A percentile compares a stretch with the other conserved stretches of the same genome.
These are phyloP conservation scores for Pterocles orientalis DNA, from an alignment of 2,113 vertebrate species.

Conservation along the genomic window DNA sequence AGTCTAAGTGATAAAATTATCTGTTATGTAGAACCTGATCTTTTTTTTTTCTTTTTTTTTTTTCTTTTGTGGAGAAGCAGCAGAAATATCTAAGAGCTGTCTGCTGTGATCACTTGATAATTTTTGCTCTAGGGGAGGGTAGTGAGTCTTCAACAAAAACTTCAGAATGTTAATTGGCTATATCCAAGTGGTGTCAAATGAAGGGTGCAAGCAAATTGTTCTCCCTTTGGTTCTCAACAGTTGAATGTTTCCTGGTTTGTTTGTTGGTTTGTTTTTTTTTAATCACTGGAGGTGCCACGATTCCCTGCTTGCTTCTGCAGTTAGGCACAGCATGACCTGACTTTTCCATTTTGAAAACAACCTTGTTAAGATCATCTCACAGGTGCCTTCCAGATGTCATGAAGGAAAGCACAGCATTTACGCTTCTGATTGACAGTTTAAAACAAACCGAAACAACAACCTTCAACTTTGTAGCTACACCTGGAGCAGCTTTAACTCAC, in stretches of 20 bases:
- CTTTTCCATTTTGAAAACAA: neutral
- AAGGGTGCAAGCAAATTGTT: rapidly evolving
- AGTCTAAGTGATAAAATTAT: neutral
- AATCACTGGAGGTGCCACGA: rapidly evolving
- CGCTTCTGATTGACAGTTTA: neutral
- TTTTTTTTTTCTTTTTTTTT: neutral
- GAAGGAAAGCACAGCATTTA: neutral
- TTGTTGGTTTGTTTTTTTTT: neutral
- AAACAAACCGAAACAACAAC: neutral
- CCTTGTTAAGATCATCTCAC: neutral
- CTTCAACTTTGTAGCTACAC: neutral
- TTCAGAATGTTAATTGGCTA: neutral
- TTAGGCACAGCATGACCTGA: neutral
- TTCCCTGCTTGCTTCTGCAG: neutral
- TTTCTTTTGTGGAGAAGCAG: neutral
- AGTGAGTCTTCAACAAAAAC: neutral
- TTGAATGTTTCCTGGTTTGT: neutral
- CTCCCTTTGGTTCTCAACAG: neutral
- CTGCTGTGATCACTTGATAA: neutral
- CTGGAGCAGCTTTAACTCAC: neutral
- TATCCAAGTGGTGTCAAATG: neutral
- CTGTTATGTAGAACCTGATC: neutral
- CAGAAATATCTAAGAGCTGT: neutral
- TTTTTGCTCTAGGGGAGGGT: neutral
- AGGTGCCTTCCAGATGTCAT: neutral